These are phyloP conservation scores for Chelidonichthys spinosus DNA, from an alignment of 2,797 vertebrate species.

Conservation along the genomic window DNA sequence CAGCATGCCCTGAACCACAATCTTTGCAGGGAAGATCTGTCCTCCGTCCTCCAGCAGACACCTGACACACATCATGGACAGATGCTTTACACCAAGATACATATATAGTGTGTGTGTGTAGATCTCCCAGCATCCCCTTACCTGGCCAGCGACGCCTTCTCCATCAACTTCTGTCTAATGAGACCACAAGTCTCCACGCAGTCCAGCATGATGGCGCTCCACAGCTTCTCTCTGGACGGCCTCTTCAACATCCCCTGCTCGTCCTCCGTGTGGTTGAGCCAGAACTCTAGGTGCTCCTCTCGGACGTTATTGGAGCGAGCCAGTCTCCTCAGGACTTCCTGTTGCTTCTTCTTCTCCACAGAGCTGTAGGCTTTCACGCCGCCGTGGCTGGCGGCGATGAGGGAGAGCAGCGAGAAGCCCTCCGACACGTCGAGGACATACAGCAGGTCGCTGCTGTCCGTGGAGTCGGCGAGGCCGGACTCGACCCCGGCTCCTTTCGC, in stretches of 20 bases:
- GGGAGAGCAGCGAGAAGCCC: slow-evolving; percentile 94
- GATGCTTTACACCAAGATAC: neutral
- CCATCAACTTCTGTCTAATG: slow-evolving; percentile 95
- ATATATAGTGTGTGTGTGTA: neutral
- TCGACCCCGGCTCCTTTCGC: slow-evolving; percentile 47
- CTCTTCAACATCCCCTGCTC: slow-evolving; percentile 90
- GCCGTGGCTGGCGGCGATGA: slow-evolving; percentile 90
- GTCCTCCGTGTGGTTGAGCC: slow-evolving; percentile 91
- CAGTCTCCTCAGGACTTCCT: slow-evolving; percentile 87
- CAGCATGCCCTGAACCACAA: slow-evolving; percentile 92
- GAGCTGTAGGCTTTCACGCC: slow-evolving; percentile 93
- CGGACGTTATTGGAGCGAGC: slow-evolving; percentile 86
- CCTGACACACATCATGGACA: slow-evolving; percentile 68
- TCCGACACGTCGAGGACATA: slow-evolving; percentile 96
- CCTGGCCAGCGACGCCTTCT: slow-evolving; percentile 97
- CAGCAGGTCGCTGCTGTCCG: slow-evolving; percentile 75
- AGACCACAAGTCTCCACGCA: slow-evolving; percentile 96
- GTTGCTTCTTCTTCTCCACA: slow-evolving; percentile 93
- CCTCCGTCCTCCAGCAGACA: slow-evolving; percentile 94
- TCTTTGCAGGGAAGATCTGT: slow-evolving; percentile 91
- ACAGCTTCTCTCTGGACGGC: slow-evolving; percentile 92
- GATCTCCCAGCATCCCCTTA: slow-evolving; percentile 48
- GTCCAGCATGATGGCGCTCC: slow-evolving; percentile 96
- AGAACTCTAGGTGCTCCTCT: slow-evolving; percentile 91
- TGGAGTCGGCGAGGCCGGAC: slow-evolving; percentile 13